phyloP scores from a whole-genome alignment of 2,113 vertebrate species.

The Symphodus melops region DNA sequence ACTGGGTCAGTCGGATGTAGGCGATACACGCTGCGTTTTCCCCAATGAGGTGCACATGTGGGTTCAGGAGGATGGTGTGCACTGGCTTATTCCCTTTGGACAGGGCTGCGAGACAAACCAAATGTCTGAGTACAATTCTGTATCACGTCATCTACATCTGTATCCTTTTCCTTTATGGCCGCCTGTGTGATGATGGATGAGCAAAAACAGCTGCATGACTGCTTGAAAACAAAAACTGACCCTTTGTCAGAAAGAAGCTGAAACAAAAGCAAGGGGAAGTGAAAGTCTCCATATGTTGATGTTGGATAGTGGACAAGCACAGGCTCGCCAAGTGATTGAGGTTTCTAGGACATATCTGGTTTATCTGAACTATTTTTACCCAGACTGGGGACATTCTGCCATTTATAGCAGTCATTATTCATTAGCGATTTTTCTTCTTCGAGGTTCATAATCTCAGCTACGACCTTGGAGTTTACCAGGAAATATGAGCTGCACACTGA shows the following conservation, averaged over 20 bases:
- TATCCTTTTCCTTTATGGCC: not conserved
- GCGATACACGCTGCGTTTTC: constrained; percentile 97
- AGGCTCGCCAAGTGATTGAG: constrained; percentile 67
- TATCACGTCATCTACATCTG: not conserved
- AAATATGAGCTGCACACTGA: constrained; percentile 41
- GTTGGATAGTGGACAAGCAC: constrained; percentile 52
- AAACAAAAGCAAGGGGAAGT: constrained; percentile 12
- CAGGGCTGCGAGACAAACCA: constrained; percentile 83
- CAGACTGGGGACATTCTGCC: constrained; percentile 60
- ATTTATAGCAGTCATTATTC: constrained; percentile 69
- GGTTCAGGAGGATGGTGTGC: constrained; percentile 97
- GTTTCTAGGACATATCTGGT: constrained; percentile 76
- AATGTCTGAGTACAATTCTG: not conserved
- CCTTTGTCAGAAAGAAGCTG: not conserved
- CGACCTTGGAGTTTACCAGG: constrained; percentile 46
- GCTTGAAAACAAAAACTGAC: not conserved
- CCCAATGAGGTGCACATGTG: constrained; percentile 95
- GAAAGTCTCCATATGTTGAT: constrained; percentile 45
- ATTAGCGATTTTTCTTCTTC: constrained; percentile 54
- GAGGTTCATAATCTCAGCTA: constrained; percentile 46
- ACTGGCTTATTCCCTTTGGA: constrained; percentile 96
- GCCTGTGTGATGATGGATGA: not conserved
- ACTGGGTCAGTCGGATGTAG: constrained; percentile 96
- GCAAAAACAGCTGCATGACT: not conserved
- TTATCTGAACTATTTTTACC: constrained; percentile 72